Evolutionary conservation across 2,113 vertebrate genomes (phyloP).

Genomic region (Bos indicus): DNA sequence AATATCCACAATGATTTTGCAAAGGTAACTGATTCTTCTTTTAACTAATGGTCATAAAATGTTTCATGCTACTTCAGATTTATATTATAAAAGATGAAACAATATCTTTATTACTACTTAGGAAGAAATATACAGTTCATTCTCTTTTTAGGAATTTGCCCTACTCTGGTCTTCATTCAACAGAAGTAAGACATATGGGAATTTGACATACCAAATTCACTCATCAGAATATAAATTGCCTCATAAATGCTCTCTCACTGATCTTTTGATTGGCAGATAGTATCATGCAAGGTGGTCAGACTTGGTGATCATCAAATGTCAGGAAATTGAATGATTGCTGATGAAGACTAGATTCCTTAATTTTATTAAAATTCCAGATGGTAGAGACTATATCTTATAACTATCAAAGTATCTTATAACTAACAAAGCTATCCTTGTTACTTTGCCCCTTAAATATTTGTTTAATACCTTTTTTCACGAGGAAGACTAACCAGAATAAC

Average conservation of each 20-base stretch:
- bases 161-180: conserved; percentile 61
- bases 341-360: conserved; percentile 55
- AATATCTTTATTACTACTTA: conserved; percentile 18
- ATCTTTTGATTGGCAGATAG: conserved; percentile 68
- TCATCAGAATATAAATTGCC: conserved; percentile 70
- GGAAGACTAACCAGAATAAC: background rate
- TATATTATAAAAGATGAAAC: background rate
- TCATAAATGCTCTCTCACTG: conserved; percentile 69
- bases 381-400: background rate
- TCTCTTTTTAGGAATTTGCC: background rate
- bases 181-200: conserved; percentile 46
- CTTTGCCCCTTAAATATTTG: conserved; percentile 1
- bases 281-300: conserved; percentile 38
- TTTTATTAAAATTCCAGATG: conserved; percentile 38
- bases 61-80: background rate
- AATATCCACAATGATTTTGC: conserved; percentile 43
- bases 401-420: too few relatives aligned
- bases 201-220: conserved; percentile 54
- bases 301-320: conserved; percentile 66
- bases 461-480: background rate
- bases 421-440: background rate
- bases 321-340: conserved; percentile 58
- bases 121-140: background rate
- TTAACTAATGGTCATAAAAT: background rate
- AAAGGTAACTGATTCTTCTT: conserved; percentile 44